phyloP scores from a whole-genome alignment of 2,113 vertebrate genomes.

The Phoxinus phoxinus region DNA sequence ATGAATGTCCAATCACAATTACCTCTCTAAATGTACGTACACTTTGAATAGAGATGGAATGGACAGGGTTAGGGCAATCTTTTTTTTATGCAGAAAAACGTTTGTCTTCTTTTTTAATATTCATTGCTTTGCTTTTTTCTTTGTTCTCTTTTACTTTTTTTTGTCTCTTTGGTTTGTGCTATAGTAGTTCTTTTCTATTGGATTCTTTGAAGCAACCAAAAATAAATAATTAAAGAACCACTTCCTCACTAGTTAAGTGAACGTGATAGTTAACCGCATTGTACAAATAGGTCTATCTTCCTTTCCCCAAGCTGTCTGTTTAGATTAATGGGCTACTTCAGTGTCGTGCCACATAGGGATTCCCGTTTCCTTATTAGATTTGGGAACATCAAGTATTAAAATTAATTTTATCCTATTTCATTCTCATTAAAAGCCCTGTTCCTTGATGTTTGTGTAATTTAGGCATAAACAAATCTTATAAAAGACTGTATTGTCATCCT shows the following conservation, averaged over 20 bases:
- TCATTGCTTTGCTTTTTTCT: neutral
- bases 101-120: neutral
- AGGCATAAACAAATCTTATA: conserved; percentile 48
- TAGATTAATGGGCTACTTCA: conserved; percentile 24
- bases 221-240: conserved; percentile 51
- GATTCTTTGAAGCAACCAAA: conserved; percentile 8
- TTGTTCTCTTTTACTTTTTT: neutral
- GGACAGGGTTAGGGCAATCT: conserved; percentile 37
- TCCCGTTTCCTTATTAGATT: conserved; percentile 23
- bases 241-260: conserved; percentile 35
- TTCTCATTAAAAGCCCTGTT: conserved; percentile 48
- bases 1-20: conserved; percentile 50
- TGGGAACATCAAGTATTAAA: conserved; percentile 25
- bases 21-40: conserved; percentile 41
- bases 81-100: conserved; percentile 33
- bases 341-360: conserved; percentile 27
- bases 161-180: neutral
- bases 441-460: conserved; percentile 45
- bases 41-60: conserved; percentile 34
- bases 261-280: conserved; percentile 13
- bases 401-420: conserved; percentile 41
- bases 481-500: conserved; percentile 26
- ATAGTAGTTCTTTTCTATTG: neutral
- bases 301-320: conserved; percentile 40
- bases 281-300: conserved; percentile 40